phyloP scores from a whole-genome alignment of 2,113 vertebrate genomes.

The Panthera leo region DNA sequence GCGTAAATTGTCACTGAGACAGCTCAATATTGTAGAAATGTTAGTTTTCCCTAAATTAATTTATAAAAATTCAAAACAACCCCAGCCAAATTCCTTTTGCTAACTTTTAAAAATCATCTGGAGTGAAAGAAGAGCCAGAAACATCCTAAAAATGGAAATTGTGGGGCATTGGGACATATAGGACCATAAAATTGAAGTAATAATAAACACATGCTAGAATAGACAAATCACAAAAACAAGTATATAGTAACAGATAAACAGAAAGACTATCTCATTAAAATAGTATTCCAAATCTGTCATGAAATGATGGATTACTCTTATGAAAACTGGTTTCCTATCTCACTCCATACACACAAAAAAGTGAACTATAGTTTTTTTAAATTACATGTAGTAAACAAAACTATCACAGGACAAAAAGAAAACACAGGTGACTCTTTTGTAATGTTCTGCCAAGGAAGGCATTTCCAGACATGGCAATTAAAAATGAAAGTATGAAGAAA shows the following conservation, averaged over 20 bases:
- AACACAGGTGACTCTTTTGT: background rate
- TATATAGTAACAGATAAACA: accelerated
- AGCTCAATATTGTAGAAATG: background rate
- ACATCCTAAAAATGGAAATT: background rate
- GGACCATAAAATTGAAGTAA: background rate
- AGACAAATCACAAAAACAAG: background rate
- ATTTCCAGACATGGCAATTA: background rate
- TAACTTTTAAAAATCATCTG: background rate
- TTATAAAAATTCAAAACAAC: background rate
- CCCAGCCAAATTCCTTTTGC: background rate
- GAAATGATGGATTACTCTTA: background rate
- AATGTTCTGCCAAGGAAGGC: background rate
- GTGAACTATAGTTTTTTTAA: background rate
- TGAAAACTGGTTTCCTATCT: background rate
- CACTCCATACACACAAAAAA: too few relatives aligned
- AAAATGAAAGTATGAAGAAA: background rate
- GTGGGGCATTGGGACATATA: background rate
- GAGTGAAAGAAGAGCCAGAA: background rate
- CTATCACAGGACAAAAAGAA: background rate
- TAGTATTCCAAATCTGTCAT: background rate
- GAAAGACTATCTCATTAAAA: accelerated
- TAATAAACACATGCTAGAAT: accelerated
- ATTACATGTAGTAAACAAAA: background rate
- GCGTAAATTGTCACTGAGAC: background rate
- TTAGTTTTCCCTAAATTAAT: background rate